These are phyloP conservation scores for Lasioglossum oenotherae DNA, from an alignment of 2,888 invertebrate genomes.

Conservation along the genomic window DNA sequence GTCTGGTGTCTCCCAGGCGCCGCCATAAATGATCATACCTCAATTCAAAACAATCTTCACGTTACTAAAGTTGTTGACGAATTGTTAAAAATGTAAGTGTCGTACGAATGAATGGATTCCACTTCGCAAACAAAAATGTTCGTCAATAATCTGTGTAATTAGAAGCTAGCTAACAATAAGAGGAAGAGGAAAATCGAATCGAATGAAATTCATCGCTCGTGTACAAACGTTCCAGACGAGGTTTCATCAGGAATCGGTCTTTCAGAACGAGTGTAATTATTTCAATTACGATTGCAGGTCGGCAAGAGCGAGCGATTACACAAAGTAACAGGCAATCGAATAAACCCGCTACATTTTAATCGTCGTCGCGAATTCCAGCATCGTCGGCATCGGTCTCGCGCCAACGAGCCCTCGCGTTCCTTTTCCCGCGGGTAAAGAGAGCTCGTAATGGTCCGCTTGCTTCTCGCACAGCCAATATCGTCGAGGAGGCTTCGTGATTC, in stretches of 20 bases:
- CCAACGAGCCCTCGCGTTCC: neutral
- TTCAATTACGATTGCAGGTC: neutral
- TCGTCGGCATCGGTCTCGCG: neutral
- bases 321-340: neutral
- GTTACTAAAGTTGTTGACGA: no score
- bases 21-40: no score
- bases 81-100: no score
- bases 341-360: neutral
- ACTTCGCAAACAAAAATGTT: no score
- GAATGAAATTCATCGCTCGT: neutral
- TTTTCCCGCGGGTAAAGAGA: neutral
- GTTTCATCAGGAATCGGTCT: neutral
- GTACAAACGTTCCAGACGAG: neutral
- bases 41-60: no score
- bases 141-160: no score
- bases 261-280: neutral
- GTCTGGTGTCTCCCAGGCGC: no score
- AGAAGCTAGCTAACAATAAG: no score
- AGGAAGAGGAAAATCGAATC: neutral
- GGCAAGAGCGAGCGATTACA: neutral
- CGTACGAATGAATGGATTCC: no score
- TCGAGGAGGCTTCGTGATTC: neutral
- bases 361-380: neutral
- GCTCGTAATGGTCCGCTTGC: neutral
- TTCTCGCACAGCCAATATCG: neutral